A percentile compares a stretch with the other conserved stretches of the same genome.
Evolutionary conservation across 2,797 vertebrate species (phyloP).

Genomic region (Borostomias antarcticus): DNA sequence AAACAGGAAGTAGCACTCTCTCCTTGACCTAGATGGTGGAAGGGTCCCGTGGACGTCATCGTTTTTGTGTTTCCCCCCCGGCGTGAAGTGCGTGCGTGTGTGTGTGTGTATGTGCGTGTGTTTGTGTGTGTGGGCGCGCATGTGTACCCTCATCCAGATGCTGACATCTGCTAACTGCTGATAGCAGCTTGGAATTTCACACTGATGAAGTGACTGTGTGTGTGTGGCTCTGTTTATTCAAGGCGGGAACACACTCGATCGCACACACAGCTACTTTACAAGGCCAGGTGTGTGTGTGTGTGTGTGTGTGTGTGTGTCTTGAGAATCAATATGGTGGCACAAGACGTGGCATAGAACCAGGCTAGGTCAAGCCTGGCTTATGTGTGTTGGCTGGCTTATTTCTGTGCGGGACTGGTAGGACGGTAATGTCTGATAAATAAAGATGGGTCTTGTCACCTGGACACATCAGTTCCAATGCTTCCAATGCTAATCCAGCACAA

Average conservation of each 20-base stretch:
- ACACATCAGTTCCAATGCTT: too few species aligned
- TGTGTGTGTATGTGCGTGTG: conserved; percentile 10
- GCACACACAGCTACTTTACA: background rate
- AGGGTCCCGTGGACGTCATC: too few species aligned
- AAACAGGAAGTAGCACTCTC: background rate
- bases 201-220: background rate
- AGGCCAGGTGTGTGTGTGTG: conserved; percentile 5
- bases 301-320: background rate
- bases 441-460: too few species aligned
- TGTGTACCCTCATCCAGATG: background rate
- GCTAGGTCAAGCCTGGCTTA: conserved; percentile 61
- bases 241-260: conserved; percentile 7
- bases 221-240: conserved; percentile 12
- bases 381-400: too few species aligned
- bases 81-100: conserved; percentile 27
- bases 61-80: background rate
- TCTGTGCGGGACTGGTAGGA: too few species aligned
- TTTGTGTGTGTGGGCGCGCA: conserved; percentile 23
- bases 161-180: background rate
- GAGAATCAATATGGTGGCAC: conserved; percentile 3
- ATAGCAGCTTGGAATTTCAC: background rate
- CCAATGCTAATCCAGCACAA: too few species aligned
- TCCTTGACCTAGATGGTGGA: background rate
- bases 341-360: conserved; percentile 34
- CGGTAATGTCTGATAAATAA: too few species aligned